Base-by-base conservation (phyloP, 2,113 vertebrate genomes). In the Passer montanus region DNA sequence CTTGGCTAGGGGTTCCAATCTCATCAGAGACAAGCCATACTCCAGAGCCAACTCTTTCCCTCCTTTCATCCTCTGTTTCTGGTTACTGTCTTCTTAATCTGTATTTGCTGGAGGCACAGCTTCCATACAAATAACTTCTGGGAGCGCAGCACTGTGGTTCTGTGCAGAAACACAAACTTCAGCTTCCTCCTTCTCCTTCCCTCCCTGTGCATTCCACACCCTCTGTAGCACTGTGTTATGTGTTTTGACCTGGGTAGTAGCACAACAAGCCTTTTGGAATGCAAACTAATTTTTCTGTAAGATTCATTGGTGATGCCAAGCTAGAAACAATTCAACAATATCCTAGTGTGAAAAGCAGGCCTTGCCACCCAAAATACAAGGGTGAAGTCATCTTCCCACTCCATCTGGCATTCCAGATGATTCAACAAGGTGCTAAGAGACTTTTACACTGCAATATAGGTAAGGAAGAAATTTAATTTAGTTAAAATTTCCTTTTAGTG, bases 191-290 rank as follows among this genome's bases (percentile, higher is more conserved):
- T 59, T 22, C n/a, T 70, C 35, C 18, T 74, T 43, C 20, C 19
- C n/a, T 37, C 16, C 5, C 56, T 15, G 16, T 16, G 11, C 28
- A 41, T 62, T 69, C 70, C 67, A 68, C 6, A 41, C 1, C 4
- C 44, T 37, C 46, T 46, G 28, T 0, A 79, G 35, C 39, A 46
- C 15, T 0, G 0, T 15, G 5, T 56, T 31, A 78, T 35, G 19
- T 21, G 49, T 43, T 95, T 87, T 72, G 37, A 72, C 15, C n/a
- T 37, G 33, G 9, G 27, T 63, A 5, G 17, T 1, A 68, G 49
- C 44, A 72, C 6, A 84, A 41, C 10, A 62, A 64, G 30, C 5
- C 23, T 80, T 70, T 21, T 21, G n/a, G 59, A 89, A 63, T 15
- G 31, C 17, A 74, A 59, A 58, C 18, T 67, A 13, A 44, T 26